Base-by-base conservation (phyloP, 2,888 invertebrate genomes). In the Leptarthrus brevirostris region DNA sequence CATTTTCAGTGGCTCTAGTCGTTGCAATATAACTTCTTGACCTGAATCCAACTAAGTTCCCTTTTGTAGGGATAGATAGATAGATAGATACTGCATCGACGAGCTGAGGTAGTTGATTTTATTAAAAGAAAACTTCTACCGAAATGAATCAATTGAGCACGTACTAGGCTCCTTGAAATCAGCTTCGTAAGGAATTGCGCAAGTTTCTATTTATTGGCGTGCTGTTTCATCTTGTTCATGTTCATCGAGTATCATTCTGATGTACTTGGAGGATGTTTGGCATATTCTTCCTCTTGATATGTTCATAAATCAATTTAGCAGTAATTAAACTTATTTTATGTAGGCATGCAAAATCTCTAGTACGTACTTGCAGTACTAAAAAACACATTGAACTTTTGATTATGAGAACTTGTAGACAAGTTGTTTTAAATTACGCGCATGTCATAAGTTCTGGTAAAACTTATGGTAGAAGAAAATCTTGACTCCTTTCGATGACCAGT, bases 61-160 rank as follows among this genome's bases (percentile, higher is more conserved):
- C 30, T 14, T 16, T 56, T 16, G 54, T 30, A 30, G 3, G 8
- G 30, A 30, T 30, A 30, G 4, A 40, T 40, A n/a, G 3, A 30
- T 30, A 30, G 30, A 30, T 30, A 30, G 4, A 40, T 40, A n/a
- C 3, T 12, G 8, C n/a, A 12, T 40, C 2, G 40, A 12, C 6
- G 8, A 40, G 40, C 40, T 40, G n/a, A 40, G 58, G 58, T 8
- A 20, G 36, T 4, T 58, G 49, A 49, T 20, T 58, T 36, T 58
- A 58, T 58, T 58, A 36, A 71, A 74, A 64, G 74, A 74, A 74
- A 74, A 74, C 71, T 74, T 71, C 64, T 40, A 72, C 66, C 26
- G 64, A 58, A 54, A 66, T 72, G 72, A 74, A 74, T 74, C 74
- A 74, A 74, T 74, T 72, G 74, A 74, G 74, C 74, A 74, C 74